phyloP scores from a whole-genome alignment of 2,113 vertebrate species.

The Chaetorhynchus papuensis region DNA sequence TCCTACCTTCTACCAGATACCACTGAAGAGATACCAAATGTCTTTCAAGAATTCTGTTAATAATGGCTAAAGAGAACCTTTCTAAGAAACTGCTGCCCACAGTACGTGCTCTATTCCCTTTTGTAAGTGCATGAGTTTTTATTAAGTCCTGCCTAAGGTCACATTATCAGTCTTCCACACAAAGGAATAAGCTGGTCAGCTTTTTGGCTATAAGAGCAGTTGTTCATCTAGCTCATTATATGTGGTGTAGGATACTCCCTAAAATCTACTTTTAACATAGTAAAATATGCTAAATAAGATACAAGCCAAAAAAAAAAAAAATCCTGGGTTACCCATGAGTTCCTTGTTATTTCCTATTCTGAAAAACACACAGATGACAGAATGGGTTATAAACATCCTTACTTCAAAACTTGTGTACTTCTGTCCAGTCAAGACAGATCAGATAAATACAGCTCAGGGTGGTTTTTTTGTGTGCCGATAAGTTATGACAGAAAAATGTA shows the following conservation, averaged over 20 bases:
- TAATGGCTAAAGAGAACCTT: not conserved
- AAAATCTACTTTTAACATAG: not conserved
- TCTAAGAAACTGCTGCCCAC: not conserved
- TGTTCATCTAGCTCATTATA: not conserved
- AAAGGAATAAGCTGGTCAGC: not conserved
- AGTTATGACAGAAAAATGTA: not conserved
- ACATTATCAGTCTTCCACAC: not conserved
- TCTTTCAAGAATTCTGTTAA: not conserved
- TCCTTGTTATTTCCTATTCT: not conserved
- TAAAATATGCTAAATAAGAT: not conserved
- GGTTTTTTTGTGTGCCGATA: not conserved
- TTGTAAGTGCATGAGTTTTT: not conserved
- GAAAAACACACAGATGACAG: not conserved
- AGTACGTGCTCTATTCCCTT: not conserved
- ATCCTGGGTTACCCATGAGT: not conserved
- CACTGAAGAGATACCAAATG: not conserved
- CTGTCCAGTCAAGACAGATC: not conserved
- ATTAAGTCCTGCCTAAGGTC: not conserved
- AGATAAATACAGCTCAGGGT: not conserved
- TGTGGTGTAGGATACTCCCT: not conserved
- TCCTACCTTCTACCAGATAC: not conserved
- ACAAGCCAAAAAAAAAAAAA: not conserved
- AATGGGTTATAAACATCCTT: not conserved
- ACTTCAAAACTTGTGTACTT: not conserved
- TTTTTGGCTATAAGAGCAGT: not conserved